A percentile compares a stretch with the other conserved stretches of the same genome.
These are phyloP conservation scores for Micromussa lordhowensis DNA, from an alignment of 92 coral and sea anemone species.

Conservation along the genomic window DNA sequence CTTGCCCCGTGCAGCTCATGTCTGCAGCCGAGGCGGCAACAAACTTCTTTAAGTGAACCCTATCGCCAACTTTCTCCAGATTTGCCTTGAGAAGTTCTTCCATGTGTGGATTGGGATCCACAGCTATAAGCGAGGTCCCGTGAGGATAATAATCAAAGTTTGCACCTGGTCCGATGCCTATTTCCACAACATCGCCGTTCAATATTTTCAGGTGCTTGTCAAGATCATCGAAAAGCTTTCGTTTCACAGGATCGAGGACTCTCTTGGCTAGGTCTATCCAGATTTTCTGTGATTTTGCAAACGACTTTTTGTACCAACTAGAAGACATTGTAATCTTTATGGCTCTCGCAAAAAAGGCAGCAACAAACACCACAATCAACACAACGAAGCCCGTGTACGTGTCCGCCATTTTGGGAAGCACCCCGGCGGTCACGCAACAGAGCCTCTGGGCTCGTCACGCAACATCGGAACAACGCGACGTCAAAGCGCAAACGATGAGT, in stretches of 20 bases:
- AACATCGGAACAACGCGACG: too few species aligned
- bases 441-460: too few species aligned
- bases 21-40: constrained; percentile 52
- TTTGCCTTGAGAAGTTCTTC: constrained; percentile 26
- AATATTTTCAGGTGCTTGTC: background rate
- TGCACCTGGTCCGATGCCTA: constrained; percentile 43
- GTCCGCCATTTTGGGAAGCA: background rate
- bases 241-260: constrained; percentile 20
- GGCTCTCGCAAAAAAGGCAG: background rate
- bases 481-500: too few species aligned
- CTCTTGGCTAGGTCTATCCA: background rate
- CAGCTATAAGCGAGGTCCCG: constrained; percentile 41
- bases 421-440: too few species aligned
- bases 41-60: constrained; percentile 50
- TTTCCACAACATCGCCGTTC: constrained; percentile 48
- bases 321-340: background rate
- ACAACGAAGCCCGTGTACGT: background rate
- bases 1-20: constrained; percentile 35
- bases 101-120: constrained; percentile 44
- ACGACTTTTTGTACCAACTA: constrained; percentile 22
- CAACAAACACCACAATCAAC: background rate
- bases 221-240: constrained; percentile 28
- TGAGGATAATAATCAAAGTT: constrained; percentile 37
- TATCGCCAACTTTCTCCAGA: constrained; percentile 1
- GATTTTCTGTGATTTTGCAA: background rate